Conservation (phyloP, 2,113 vertebrate species). For the Pyrgilauda ruficollis region DNA sequence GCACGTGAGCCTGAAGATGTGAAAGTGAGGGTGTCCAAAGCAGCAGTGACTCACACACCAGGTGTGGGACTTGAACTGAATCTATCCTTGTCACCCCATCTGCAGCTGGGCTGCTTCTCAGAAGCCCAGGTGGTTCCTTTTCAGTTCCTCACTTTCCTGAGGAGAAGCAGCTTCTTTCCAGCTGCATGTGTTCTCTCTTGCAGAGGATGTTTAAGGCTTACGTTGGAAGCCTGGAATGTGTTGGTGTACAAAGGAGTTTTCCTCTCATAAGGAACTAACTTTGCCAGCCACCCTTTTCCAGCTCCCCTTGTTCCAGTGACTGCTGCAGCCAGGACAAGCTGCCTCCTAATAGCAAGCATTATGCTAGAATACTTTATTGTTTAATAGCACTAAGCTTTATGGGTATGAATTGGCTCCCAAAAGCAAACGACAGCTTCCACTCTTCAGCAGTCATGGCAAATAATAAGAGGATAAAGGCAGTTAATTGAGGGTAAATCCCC, state of each 20-base stretch:
- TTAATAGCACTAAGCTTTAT: constrained; percentile 6
- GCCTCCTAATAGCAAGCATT: neutral
- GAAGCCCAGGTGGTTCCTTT: neutral
- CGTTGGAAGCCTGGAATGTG: neutral
- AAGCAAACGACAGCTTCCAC: neutral
- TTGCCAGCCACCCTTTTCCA: neutral
- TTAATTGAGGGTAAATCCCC: neutral
- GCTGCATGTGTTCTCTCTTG: neutral
- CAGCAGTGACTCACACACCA: neutral
- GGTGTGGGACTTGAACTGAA: neutral
- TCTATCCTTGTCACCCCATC: accelerated
- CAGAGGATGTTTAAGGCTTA: neutral
- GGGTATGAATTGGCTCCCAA: neutral
- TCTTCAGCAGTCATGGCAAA: neutral
- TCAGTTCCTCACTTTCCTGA: neutral
- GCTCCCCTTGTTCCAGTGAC: neutral
- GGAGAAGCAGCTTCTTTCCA: neutral
- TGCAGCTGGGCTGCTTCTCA: neutral
- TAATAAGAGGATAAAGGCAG: neutral
- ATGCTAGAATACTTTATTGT: neutral
- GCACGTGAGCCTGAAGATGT: neutral
- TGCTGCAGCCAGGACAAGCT: neutral
- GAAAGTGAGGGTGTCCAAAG: neutral
- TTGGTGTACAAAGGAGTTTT: neutral
- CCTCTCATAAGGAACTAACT: neutral